Evolutionary conservation across 2,797 vertebrate genomes (phyloP).

Genomic region (Channallabes apus): DNA sequence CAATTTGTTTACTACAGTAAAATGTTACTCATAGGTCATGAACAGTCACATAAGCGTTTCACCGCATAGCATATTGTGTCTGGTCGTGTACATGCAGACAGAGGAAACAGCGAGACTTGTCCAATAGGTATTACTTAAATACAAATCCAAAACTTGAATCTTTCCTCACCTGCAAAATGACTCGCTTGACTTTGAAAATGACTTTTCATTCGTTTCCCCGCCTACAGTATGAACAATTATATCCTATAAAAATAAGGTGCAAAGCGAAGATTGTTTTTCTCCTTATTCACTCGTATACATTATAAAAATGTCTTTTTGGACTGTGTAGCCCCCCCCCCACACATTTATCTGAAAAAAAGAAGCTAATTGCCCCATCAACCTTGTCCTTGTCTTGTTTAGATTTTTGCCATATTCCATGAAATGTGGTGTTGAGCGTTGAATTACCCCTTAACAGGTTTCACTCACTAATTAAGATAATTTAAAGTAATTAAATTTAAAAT

Average conservation of each 20-base stretch:
- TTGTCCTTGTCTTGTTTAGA: background rate
- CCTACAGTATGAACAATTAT: background rate
- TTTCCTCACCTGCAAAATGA: background rate
- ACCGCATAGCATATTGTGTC: too few relatives aligned
- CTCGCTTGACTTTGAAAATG: background rate
- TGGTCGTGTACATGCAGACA: too few relatives aligned
- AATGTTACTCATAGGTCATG: too few relatives aligned
- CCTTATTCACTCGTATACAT: background rate
- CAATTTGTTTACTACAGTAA: too few relatives aligned
- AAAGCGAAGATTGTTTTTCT: background rate
- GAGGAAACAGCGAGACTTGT: background rate
- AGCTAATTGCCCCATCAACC: background rate
- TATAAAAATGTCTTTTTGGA: background rate
- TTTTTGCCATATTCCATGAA: background rate
- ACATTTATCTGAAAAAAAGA: too few relatives aligned
- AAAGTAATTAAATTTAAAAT: too few relatives aligned
- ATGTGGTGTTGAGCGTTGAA: background rate
- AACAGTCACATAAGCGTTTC: too few relatives aligned
- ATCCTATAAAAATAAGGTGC: background rate
- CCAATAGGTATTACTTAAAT: background rate
- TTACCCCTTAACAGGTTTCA: background rate
- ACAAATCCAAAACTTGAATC: background rate
- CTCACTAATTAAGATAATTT: background rate
- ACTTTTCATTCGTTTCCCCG: background rate
- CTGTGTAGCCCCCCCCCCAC: background rate